Conservation (phyloP, 30 jellyfish, hydroid and myxozoan genomes). For the Chrysaora quinquecirrha region DNA sequence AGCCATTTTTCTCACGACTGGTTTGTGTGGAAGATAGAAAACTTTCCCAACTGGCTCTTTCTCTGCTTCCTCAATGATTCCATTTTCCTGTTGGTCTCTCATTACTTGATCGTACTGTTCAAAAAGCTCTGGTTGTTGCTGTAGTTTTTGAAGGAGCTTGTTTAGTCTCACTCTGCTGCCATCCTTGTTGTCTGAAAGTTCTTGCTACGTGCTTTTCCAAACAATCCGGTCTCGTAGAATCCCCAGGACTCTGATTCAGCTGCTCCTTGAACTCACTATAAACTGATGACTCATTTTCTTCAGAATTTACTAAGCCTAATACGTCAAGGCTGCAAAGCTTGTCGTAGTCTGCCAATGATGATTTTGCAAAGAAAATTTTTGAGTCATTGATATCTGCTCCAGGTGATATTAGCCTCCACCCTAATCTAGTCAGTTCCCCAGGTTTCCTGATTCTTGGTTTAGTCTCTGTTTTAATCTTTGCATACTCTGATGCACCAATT, state of each 20-base stretch:
- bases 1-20: too few relatives aligned
- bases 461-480: slow-evolving; percentile 38
- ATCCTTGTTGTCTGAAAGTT: slow-evolving; percentile 42
- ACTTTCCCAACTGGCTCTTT: too few relatives aligned
- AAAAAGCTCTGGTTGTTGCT: slow-evolving; percentile 41
- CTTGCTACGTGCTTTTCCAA: slow-evolving; percentile 38
- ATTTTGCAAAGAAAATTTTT: slow-evolving; percentile 31
- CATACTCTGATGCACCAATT: slow-evolving; percentile 51
- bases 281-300: slow-evolving; percentile 31
- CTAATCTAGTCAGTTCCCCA: slow-evolving; percentile 57
- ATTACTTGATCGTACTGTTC: slow-evolving; percentile 51
- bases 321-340: slow-evolving; percentile 78
- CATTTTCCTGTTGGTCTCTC: too few relatives aligned
- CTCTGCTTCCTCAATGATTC: too few relatives aligned
- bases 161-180: slow-evolving; percentile 50
- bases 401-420: slow-evolving; percentile 70
- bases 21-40: too few relatives aligned
- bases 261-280: slow-evolving; percentile 60
- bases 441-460: slow-evolving; percentile 54
- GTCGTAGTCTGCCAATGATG: slow-evolving; percentile 57
- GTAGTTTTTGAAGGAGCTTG: slow-evolving; percentile 35
- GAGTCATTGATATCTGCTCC: slow-evolving; percentile 45
- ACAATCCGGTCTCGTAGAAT: slow-evolving; percentile 60
- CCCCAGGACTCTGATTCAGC: slow-evolving; percentile 38
- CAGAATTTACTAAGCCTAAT: slow-evolving; percentile 36